Percentiles rank a stretch among this genome's conserved stretches.
These are phyloP conservation scores for Argyresthia albistria DNA, from an alignment of 2,888 invertebrate species.

Conservation along the genomic window DNA sequence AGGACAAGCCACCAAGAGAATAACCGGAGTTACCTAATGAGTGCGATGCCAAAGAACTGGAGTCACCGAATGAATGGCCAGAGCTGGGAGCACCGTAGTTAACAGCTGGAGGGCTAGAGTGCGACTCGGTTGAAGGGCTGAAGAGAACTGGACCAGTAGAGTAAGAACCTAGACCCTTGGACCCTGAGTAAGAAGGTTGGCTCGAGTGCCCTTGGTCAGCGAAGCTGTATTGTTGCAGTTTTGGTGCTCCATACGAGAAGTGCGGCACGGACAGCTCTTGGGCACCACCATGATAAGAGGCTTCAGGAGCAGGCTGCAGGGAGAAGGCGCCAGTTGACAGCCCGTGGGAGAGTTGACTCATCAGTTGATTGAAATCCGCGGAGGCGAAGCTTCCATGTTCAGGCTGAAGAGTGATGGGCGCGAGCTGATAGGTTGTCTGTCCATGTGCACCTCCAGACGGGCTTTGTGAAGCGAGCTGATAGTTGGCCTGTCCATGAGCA, in stretches of 20 bases:
- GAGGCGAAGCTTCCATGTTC: constrained; percentile 30
- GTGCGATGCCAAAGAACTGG: constrained; percentile 9
- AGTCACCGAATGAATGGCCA: constrained; percentile 24
- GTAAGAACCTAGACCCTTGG: constrained; percentile 58
- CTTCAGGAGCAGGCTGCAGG: constrained; percentile 35
- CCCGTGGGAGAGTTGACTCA: constrained; percentile 52
- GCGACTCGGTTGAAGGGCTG: constrained; percentile 27
- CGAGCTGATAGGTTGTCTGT: constrained; percentile 35
- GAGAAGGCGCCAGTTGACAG: constrained; percentile 44
- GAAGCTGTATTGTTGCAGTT: constrained; percentile 39
- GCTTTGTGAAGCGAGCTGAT: constrained; percentile 35
- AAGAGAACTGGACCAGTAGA: constrained; percentile 59
- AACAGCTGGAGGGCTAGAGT: constrained; percentile 27
- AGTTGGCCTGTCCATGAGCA: constrained; percentile 11
- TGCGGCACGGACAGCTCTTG: constrained; percentile 42
- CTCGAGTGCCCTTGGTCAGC: constrained; percentile 31
- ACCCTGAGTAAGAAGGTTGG: constrained; percentile 49
- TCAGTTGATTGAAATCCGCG: constrained; percentile 48
- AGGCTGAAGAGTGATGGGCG: constrained; percentile 49
- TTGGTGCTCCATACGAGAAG: constrained; percentile 34
- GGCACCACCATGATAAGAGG: constrained; percentile 17
- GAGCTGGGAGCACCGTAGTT: constrained; percentile 30
- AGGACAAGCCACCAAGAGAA: constrained; percentile 9
- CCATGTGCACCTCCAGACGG: constrained; percentile 38
- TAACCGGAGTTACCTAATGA: constrained; percentile 18